Percentiles rank a stretch among this genome's conserved stretches.
phyloP scores from a whole-genome alignment of 2,113 vertebrate species.

The Leptocoma aspasia region DNA sequence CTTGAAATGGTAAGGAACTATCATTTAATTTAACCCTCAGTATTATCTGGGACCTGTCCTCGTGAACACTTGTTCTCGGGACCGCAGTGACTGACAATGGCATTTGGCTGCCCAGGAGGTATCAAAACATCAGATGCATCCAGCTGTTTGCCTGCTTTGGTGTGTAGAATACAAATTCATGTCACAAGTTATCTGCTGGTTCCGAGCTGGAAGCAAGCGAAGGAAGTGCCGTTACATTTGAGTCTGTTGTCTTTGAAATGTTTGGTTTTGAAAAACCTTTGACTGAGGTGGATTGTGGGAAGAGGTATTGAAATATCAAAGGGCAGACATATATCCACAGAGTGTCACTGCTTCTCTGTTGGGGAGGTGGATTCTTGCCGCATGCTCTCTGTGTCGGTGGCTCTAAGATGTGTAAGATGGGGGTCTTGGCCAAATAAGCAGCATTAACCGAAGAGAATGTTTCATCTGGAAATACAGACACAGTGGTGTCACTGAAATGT shows the following conservation, averaged over 20 bases:
- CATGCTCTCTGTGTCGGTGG: neutral
- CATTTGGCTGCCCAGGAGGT: neutral
- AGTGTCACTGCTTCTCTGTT: neutral
- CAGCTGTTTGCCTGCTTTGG: slow-evolving; percentile 12
- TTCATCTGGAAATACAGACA: neutral
- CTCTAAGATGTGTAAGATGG: neutral
- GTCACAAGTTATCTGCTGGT: neutral
- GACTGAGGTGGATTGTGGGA: neutral
- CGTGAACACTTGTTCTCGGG: fast-evolving
- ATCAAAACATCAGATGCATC: slow-evolving; percentile 9
- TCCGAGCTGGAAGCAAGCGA: neutral
- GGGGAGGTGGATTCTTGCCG: neutral
- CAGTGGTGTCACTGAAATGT: neutral
- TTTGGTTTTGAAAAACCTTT: neutral
- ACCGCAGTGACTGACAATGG: neutral
- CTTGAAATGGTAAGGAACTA: slow-evolving; percentile 88
- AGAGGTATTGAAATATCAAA: neutral
- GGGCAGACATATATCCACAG: neutral
- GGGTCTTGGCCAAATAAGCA: neutral
- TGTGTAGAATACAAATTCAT: neutral
- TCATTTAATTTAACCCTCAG: neutral
- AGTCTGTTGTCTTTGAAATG: neutral
- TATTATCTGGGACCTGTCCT: neutral
- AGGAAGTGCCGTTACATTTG: neutral
- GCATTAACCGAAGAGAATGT: neutral